Evolutionary conservation across 2,888 invertebrate species (phyloP).

Genomic region (Alentia gelatinosa): DNA sequence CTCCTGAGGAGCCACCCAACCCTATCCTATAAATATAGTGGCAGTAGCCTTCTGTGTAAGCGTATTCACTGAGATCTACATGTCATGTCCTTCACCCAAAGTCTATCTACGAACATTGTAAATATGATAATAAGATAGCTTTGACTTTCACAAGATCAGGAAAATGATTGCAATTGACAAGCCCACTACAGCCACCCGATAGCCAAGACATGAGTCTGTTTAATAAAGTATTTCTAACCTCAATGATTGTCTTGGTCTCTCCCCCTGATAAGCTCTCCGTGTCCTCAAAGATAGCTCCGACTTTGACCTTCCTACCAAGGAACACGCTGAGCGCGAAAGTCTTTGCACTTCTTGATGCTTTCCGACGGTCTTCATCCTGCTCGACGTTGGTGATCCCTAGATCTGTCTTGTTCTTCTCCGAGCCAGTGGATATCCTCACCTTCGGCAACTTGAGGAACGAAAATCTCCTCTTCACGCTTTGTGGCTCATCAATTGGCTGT

Average conservation of each 20-base stretch:
- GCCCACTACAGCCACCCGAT: background rate
- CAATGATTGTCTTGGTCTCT: background rate
- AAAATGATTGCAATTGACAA: background rate
- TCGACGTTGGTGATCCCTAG: background rate
- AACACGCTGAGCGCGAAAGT: background rate
- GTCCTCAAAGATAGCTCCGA: background rate
- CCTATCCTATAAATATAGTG: too few species aligned
- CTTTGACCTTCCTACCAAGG: conserved; percentile 19
- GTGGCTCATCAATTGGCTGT: too few species aligned
- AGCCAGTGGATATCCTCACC: background rate
- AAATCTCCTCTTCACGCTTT: background rate
- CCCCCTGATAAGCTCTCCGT: background rate
- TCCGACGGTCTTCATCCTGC: background rate
- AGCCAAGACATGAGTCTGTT: background rate
- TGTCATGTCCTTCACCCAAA: too few species aligned
- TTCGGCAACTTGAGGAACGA: background rate
- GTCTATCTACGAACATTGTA: too few species aligned
- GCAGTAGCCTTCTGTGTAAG: too few species aligned
- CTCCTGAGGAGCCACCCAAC: too few species aligned
- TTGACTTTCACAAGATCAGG: too few species aligned
- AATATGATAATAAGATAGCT: too few species aligned
- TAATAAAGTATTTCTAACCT: background rate
- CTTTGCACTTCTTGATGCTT: background rate
- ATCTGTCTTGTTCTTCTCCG: too few species aligned
- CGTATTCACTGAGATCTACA: too few species aligned